Conservation (phyloP, 2,888 invertebrate species). For the Clitarchus hookeri region DNA sequence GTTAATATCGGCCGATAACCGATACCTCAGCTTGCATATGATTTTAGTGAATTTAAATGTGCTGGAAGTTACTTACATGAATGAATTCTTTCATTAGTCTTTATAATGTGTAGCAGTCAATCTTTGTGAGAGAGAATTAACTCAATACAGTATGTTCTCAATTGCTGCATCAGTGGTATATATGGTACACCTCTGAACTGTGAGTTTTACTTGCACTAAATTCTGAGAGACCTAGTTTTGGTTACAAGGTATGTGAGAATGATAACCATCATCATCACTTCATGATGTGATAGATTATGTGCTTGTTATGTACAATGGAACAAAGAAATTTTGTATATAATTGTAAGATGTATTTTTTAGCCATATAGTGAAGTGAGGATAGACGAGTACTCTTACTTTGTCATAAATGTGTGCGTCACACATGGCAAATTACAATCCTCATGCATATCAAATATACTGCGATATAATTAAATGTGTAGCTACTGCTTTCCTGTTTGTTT, state of each 20-base stretch:
- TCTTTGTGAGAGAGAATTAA: too few relatives aligned
- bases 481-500: not conserved
- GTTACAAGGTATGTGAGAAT: not conserved
- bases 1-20: too few relatives aligned
- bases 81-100: too few relatives aligned
- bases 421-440: not conserved
- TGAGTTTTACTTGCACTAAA: not conserved
- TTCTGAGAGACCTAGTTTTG: not conserved
- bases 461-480: not conserved
- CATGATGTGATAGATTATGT: constrained; percentile 4
- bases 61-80: too few relatives aligned
- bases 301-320: not conserved
- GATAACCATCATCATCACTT: not conserved
- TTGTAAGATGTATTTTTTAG: not conserved
- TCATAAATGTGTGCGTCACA: not conserved
- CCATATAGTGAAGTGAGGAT: not conserved
- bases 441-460: constrained; percentile 14
- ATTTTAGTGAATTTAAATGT: too few relatives aligned
- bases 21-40: too few relatives aligned
- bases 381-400: not conserved
- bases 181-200: not conserved
- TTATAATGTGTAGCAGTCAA: too few relatives aligned
- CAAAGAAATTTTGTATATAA: not conserved
- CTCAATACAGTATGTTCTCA: too few relatives aligned
- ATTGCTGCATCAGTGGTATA: too few relatives aligned